These are phyloP conservation scores for Cyrtorhinus lividipennis DNA, from an alignment of 1,140 invertebrate species.

Conservation along the genomic window DNA sequence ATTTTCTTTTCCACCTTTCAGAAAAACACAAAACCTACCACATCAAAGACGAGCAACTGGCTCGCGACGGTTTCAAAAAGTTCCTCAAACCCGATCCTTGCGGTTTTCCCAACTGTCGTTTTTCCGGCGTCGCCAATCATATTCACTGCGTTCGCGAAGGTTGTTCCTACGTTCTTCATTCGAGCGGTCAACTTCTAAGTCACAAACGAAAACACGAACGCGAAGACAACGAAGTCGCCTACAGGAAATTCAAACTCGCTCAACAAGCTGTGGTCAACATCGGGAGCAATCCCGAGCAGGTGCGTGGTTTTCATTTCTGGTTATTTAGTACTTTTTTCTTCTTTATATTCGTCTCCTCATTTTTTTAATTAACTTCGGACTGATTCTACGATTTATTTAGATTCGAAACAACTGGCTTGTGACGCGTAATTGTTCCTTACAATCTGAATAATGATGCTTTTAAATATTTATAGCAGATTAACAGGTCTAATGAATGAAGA, in stretches of 20 bases:
- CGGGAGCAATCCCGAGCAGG: constrained; percentile 22
- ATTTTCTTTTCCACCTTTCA: constrained; percentile 34
- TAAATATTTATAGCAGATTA: too few species aligned
- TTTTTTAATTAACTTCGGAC: too few species aligned
- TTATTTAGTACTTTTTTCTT: not conserved
- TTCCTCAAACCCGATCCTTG: constrained; percentile 96
- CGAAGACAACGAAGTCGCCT: constrained; percentile 71
- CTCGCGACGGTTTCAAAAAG: constrained; percentile 94
- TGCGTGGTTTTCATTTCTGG: not conserved
- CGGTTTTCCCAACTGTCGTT: constrained; percentile 77
- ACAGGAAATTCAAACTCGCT: constrained; percentile 58
- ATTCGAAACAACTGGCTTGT: too few species aligned
- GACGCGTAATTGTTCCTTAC: too few species aligned
- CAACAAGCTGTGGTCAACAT: constrained; percentile 32
- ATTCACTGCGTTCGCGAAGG: constrained; percentile 94
- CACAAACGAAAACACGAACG: constrained; percentile 96
- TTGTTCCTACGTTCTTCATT: constrained; percentile 91
- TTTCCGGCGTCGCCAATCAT: constrained; percentile 89
- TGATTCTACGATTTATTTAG: too few species aligned
- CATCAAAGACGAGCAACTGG: constrained; percentile 91
- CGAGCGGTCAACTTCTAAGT: constrained; percentile 90
- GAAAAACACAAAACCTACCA: constrained; percentile 99
- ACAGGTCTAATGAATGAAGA: too few species aligned
- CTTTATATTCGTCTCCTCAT: not conserved
- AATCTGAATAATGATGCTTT: too few species aligned